Evolutionary conservation across 2,113 vertebrate species (phyloP).

Genomic region (Hemiscyllium ocellatum): DNA sequence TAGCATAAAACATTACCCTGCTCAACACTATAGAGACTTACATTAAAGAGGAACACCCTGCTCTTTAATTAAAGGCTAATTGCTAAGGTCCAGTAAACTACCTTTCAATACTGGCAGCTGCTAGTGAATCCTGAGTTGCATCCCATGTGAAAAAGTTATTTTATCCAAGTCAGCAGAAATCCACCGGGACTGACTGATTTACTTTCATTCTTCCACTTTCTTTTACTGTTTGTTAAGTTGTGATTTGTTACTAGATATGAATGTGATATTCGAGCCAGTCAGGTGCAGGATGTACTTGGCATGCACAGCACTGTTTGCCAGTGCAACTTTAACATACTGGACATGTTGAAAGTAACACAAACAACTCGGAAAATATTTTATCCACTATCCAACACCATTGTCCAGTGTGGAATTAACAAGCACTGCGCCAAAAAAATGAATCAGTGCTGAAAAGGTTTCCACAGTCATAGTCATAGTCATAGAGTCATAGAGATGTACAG

Average conservation of each 20-base stretch:
- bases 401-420: slow-evolving; percentile 44
- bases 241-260: background rate
- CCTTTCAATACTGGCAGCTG: background rate
- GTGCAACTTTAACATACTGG: background rate
- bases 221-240: background rate
- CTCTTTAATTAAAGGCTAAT: background rate
- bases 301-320: background rate
- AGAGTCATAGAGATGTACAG: too few species aligned
- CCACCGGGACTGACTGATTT: background rate
- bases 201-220: background rate
- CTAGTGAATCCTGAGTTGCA: background rate
- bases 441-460: slow-evolving; percentile 43
- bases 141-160: background rate
- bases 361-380: slow-evolving; percentile 39
- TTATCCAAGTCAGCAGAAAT: background rate
- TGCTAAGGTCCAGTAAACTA: background rate
- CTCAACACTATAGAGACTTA: background rate
- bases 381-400: slow-evolving; percentile 49
- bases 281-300: background rate
- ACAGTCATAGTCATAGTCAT: background rate
- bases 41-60: background rate
- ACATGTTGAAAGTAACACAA: background rate
- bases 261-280: background rate
- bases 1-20: background rate
- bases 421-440: slow-evolving; percentile 41